Evolutionary conservation across 1,140 invertebrate genomes (phyloP), one percentile per base, ranked within the genome.

Genomic region (Chionoecetes opilio): DNA sequence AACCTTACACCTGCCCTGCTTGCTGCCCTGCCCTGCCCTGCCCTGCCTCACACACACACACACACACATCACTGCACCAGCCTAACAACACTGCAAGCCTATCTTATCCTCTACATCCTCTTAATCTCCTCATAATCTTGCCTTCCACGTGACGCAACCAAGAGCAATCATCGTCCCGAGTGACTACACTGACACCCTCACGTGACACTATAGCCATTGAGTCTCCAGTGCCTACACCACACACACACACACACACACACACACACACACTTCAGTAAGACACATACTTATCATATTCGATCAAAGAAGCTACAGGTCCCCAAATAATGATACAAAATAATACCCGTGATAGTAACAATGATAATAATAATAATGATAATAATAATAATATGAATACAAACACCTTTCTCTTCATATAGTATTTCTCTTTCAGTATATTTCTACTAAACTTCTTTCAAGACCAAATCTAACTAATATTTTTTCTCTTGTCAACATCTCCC

Each of bases 331-430:
- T 53, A 3, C 11, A 53, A 11, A 53, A 11, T 14, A 3, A 53
- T 3, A 53, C 21, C 38, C 14, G 38, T 53, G 21, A 46, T n/a
- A 90, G 32, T 46, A 90, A 90, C 32, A 90, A 89, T 38, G 26
- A 90, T 26, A 89, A 38, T 38, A 89, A 89, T 38, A 89, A 89
- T 89, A 89, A 46, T n/a, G 41, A 38, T 41, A 41, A 90, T 46
- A 41, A 17, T 90, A 31, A 35, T 32, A 85, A 85, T n/a, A 85
- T 85, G 29, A 85, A 8, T 32, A 6, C 29, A 26, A 32, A 14
- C n/a, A n/a, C n/a, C 46, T 53, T 53, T 53, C 46, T 53, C n/a
- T 53, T 17, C 46, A 53, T 53, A 17, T 17, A 53, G n/a, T n/a
- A n/a, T n/a, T n/a, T n/a, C n/a, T n/a, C n/a, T n/a, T n/a, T n/a